Evolutionary conservation across 2,797 vertebrate genomes (phyloP).

Genomic region (Microcaecilia unicolor): DNA sequence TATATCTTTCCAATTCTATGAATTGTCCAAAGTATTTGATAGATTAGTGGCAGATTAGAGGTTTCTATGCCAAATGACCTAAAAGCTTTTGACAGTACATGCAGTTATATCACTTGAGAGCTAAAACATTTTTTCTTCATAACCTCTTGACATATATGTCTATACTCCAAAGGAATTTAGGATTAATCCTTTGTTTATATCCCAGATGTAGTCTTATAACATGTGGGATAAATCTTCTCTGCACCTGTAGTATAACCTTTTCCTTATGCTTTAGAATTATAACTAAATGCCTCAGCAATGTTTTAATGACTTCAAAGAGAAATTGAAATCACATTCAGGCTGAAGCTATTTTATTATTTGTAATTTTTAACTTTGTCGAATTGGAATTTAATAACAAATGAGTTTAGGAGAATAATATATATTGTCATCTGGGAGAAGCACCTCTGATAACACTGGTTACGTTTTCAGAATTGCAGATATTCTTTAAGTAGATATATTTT

Average conservation of each 20-base stretch:
- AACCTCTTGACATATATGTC: conserved; percentile 10
- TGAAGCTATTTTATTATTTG: conserved; percentile 44
- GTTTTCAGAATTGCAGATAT: conserved; percentile 28
- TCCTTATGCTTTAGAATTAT: conserved; percentile 25
- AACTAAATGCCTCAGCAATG: conserved; percentile 24
- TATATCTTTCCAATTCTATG: too few relatives aligned
- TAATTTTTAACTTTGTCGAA: conserved; percentile 22
- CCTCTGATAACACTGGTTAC: conserved; percentile 12
- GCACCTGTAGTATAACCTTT: conserved; percentile 37
- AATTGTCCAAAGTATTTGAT: too few relatives aligned
- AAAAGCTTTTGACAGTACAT: conserved; percentile 5
- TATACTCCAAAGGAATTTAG: conserved; percentile 16
- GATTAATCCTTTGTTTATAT: conserved; percentile 25
- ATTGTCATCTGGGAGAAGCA: conserved; percentile 19
- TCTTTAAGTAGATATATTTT: conserved; percentile 6
- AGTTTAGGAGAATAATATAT: conserved; percentile 25
- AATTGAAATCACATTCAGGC: conserved; percentile 6
- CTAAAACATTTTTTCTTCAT: conserved; percentile 23
- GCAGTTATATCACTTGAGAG: not conserved
- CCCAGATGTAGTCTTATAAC: conserved; percentile 12
- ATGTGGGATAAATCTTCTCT: conserved; percentile 40
- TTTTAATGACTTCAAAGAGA: conserved; percentile 40
- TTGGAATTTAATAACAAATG: conserved; percentile 40
- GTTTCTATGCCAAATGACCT: too few relatives aligned
- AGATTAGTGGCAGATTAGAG: too few relatives aligned